These are phyloP conservation scores for Maconellicoccus hirsutus DNA, from an alignment of 1,140 invertebrate genomes.

Conservation along the genomic window DNA sequence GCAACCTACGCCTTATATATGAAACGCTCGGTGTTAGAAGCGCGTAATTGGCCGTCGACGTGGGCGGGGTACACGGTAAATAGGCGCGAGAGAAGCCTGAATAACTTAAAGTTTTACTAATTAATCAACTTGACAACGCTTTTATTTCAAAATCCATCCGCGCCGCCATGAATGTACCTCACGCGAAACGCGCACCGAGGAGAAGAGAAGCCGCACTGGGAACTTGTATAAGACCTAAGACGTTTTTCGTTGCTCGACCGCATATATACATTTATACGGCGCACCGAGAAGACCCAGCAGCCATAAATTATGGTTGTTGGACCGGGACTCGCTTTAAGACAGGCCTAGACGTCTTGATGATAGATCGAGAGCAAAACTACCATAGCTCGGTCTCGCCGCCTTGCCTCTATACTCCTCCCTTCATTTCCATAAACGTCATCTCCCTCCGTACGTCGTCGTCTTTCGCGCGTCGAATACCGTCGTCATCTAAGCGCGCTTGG, in stretches of 20 bases:
- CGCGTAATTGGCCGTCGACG: too few relatives aligned
- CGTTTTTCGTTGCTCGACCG: constrained; percentile 11
- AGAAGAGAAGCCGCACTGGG: not conserved
- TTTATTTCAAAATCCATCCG: constrained; percentile 20
- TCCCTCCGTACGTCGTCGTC: not conserved
- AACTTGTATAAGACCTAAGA: constrained; percentile 20
- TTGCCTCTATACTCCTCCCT: not conserved
- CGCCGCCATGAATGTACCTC: not conserved
- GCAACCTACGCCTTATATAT: too few relatives aligned
- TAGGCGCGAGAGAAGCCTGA: not conserved
- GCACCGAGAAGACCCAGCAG: not conserved
- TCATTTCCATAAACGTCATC: constrained; percentile 20
- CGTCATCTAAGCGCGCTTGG: not conserved
- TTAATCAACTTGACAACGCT: constrained; percentile 22
- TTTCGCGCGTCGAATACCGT: not conserved
- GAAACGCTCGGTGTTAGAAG: too few relatives aligned
- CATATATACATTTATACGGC: not conserved
- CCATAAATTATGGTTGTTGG: constrained; percentile 22
- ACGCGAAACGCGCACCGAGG: not conserved
- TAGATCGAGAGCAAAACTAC: constrained; percentile 19
- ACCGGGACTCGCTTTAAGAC: constrained; percentile 18
- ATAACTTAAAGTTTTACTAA: constrained; percentile 22
- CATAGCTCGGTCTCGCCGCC: not conserved
- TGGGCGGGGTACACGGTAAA: not conserved
- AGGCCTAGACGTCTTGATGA: constrained; percentile 21